Base-by-base conservation (phyloP, 2,888 invertebrate genomes). In the Drosophila prolongata region DNA sequence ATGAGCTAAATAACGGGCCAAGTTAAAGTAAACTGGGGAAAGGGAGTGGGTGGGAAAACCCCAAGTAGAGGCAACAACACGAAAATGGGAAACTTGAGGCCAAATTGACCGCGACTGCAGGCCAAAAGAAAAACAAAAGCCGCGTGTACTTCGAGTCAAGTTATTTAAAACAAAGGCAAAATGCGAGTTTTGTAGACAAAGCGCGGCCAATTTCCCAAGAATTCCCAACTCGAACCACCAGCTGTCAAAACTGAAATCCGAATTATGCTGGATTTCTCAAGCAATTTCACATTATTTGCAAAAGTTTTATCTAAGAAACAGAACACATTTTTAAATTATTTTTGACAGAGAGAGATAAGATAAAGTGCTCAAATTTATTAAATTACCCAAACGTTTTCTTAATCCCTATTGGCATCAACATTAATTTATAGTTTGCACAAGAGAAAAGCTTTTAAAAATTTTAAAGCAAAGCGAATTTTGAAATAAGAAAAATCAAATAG, bases 1-100 rank as follows among this genome's bases (percentile, higher is more conserved):
- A 66, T 86, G 85, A 89, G 74, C 85, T 84, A 80, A 89, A 86
- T 87, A 89, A 76, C 71, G 60, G 50, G 54, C 56, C 24, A 74
- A 75, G 61, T 42, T 59, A 59, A 66, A 56, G 62, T 50, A 67
- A 62, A 53, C 72, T 52, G 59, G 53, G 13, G 49, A 16, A 30
- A 30, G 14, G 54, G 49, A 40, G 40, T 14, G 50, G 54, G 47
- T 27, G 50, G 44, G 42, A 69, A 67, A 55, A 24, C 42, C 54
- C 44, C 68, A 62, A 55, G 55, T 24, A 58, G 62, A 19, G 54
- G 60, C 47, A 67, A 50, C 62, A 62, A 44, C 68, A 60, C 52
- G 42, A 53, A 78, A 76, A 78, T 78, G 85, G 62, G 50, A 78
- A 87, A 79, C 70, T 88, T 77, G 60, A 75, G 75, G 86, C 86